Conservation (phyloP, 2,113 vertebrate genomes). For the Phyllostomus hastatus region DNA sequence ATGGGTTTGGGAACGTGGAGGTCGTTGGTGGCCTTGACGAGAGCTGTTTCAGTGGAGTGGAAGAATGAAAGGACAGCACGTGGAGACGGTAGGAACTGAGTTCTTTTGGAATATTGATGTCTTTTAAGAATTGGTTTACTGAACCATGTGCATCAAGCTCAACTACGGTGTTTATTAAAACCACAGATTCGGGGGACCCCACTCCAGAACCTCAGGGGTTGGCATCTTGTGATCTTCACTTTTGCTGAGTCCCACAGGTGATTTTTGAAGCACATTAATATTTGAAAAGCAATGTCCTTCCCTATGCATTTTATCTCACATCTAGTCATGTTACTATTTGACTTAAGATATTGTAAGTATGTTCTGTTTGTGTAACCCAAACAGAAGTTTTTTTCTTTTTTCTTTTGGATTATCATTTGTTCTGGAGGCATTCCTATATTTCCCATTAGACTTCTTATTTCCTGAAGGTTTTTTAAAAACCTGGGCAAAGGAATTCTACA, state of each 20-base stretch:
- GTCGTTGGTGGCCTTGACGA: neutral
- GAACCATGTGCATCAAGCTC: neutral
- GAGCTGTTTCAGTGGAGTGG: neutral
- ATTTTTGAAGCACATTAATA: conserved; percentile 15
- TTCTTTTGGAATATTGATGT: neutral
- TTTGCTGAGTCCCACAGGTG: neutral
- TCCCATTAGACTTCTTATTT: neutral
- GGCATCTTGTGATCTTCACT: neutral
- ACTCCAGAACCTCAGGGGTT: neutral
- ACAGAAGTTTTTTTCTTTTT: neutral
- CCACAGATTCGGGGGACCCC: neutral
- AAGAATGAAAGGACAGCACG: neutral
- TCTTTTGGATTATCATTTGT: neutral
- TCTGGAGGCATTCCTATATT: neutral
- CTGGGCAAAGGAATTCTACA: neutral
- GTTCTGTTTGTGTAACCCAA: neutral
- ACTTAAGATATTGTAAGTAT: neutral
- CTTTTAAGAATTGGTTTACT: neutral
- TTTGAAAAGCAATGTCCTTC: neutral
- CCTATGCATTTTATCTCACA: neutral
- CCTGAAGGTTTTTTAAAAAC: neutral
- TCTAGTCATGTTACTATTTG: neutral
- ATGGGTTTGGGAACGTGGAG: neutral
- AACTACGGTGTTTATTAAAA: neutral
- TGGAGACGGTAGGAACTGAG: neutral